phyloP scores from a whole-genome alignment of 2,888 invertebrate genomes.

The Mesorhabditis sp. region DNA sequence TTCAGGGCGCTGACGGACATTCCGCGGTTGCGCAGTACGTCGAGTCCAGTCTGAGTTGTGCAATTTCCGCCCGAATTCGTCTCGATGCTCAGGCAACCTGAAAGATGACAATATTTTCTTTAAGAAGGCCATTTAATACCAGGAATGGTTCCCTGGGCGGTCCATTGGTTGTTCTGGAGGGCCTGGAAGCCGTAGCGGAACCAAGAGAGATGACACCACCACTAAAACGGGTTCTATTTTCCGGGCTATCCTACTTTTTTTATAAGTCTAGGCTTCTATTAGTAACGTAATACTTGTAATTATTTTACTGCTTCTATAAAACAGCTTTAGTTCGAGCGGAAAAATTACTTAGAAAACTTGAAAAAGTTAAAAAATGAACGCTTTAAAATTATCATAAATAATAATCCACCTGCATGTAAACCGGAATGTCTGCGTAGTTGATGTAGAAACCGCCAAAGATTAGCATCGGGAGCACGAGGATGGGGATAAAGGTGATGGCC shows the following conservation, averaged over 20 bases:
- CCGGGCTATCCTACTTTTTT: too few relatives aligned
- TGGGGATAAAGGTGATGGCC: slow-evolving; percentile 44
- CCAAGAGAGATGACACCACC: slow-evolving; percentile 43
- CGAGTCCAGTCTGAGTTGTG: slow-evolving; percentile 6
- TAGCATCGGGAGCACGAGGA: slow-evolving; percentile 45
- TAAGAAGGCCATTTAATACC: slow-evolving; percentile 2
- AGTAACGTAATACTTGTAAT: too few relatives aligned
- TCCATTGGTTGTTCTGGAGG: slow-evolving; percentile 45
- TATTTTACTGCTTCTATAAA: too few relatives aligned
- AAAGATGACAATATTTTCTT: neutral
- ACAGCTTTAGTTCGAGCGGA: too few relatives aligned
- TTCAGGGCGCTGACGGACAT: neutral
- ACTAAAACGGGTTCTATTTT: neutral
- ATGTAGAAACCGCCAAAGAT: slow-evolving; percentile 49
- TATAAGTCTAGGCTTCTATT: too few relatives aligned
- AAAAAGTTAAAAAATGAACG: neutral
- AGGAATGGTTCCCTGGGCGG: slow-evolving; percentile 16
- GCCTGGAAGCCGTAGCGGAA: slow-evolving; percentile 49
- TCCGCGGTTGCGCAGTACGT: neutral
- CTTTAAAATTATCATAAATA: neutral
- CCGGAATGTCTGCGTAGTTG: slow-evolving; percentile 37
- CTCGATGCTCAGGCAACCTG: neutral
- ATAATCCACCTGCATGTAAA: slow-evolving; percentile 23
- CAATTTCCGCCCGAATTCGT: neutral
- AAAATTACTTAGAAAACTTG: neutral